Percentiles rank a stretch among this genome's conserved stretches.
Evolutionary conservation across 2,888 invertebrate species (phyloP).

Genomic region (Drosophila testacea): DNA sequence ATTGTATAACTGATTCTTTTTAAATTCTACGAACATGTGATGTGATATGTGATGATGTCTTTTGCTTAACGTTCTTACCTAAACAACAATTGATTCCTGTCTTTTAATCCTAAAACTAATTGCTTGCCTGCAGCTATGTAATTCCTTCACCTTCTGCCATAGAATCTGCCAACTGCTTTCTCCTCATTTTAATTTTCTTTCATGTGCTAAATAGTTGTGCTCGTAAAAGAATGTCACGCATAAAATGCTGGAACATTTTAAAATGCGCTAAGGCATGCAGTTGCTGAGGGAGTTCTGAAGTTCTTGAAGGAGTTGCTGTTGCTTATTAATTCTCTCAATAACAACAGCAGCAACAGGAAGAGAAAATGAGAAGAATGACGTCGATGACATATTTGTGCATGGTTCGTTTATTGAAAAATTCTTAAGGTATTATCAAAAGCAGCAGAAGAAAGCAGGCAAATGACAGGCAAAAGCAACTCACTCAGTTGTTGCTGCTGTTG

Average conservation of each 20-base stretch:
- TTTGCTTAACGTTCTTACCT: not conserved
- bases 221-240: slow-evolving; percentile 52
- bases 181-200: slow-evolving; percentile 12
- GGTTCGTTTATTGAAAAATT: slow-evolving; percentile 73
- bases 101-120: slow-evolving; percentile 40
- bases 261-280: slow-evolving; percentile 40
- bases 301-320: slow-evolving; percentile 6
- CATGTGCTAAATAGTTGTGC: slow-evolving; percentile 36
- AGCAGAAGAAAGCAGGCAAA: not conserved
- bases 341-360: slow-evolving; percentile 19
- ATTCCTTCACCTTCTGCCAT: not conserved
- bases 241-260: slow-evolving; percentile 51
- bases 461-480: not conserved
- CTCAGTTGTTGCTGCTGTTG: not conserved
- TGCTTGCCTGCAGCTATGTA: slow-evolving; percentile 37
- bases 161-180: slow-evolving; percentile 1
- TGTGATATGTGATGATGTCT: too few relatives aligned
- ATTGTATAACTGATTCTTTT: not conserved
- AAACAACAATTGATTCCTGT: slow-evolving; percentile 15
- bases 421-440: slow-evolving; percentile 42
- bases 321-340: slow-evolving; percentile 63
- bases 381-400: slow-evolving; percentile 57
- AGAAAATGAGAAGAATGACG: slow-evolving; percentile 6
- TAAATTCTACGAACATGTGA: not conserved
- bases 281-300: not conserved